Evolutionary conservation across 1,140 invertebrate genomes (phyloP).

Genomic region (Bombus difficillimus): DNA sequence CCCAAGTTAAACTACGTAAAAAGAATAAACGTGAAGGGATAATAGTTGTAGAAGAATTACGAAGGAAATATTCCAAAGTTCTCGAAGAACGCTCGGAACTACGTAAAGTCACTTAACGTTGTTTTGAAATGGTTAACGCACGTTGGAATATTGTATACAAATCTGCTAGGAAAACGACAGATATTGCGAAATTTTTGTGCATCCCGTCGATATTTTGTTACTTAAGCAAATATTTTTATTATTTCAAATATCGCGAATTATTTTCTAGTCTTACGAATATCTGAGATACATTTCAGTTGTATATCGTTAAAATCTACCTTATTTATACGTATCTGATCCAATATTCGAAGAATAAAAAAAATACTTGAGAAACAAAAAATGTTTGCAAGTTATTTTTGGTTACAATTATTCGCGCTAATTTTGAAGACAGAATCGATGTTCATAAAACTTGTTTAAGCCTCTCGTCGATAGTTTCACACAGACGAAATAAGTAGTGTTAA

Average conservation of each 20-base stretch:
- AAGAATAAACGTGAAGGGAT: conserved; percentile 32
- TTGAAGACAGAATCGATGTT: background rate
- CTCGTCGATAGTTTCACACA: background rate
- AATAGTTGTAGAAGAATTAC: conserved; percentile 42
- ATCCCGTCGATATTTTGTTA: background rate
- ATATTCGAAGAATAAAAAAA: no score
- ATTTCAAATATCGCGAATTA: no score
- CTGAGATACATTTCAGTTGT: no score
- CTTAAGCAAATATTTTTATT: no score
- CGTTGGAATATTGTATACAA: conserved; percentile 6
- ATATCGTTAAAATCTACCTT: no score
- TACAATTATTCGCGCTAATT: background rate
- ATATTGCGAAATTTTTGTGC: background rate
- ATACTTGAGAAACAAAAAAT: background rate
- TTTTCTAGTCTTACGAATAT: no score
- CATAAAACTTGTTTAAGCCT: background rate
- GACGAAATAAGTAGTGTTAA: background rate
- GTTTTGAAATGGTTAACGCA: conserved; percentile 15
- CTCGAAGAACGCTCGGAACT: conserved; percentile 8
- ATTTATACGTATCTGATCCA: no score
- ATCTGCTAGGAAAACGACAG: background rate
- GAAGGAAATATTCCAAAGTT: conserved; percentile 32
- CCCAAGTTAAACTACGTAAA: conserved; percentile 20
- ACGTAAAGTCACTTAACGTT: conserved; percentile 46
- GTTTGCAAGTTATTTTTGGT: background rate